Evolutionary conservation across 2,797 vertebrate species (phyloP), one percentile per base, ranked within the genome.

Genomic region (Aulostomus chinensis): DNA sequence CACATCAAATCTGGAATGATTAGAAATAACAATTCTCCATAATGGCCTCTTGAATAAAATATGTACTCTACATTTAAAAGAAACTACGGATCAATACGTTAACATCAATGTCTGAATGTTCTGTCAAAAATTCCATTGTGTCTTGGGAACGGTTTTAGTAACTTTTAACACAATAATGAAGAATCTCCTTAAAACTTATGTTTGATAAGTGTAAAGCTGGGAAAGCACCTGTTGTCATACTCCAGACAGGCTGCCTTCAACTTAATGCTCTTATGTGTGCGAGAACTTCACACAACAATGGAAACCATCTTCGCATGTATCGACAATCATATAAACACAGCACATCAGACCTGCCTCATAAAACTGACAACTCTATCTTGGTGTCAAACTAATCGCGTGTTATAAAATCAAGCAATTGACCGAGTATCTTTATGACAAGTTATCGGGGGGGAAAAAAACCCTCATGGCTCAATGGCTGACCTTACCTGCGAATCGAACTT

Each of bases 191-290:
- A 0, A 16, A 32, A 12, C n/a, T 20, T n/a, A 63, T 17, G n/a
- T 2, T 29, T 3, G 9, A 29, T 29, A 9, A 29, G 25, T 20
- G 16, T 21, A 48, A 46, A 15, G 14, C 42, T 46, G 24, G 4
- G 18, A 50, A 37, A 68, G 73, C 84, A 87, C 82, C 84, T 88
- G 84, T 80, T 83, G 78, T 79, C 70, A 58, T 43, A 53, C 50
- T 59, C 13, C 38, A 68, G 47, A 68, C 68, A 31, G 26, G 18
- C 34, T 31, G 58, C 58, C 22, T 51, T 67, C 41, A 66, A 69
- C 34, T 26, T 78, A 81, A 89, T 68, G 80, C 73, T 77, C 72
- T 83, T 80, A 78, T 43, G 53, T 46, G 59, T 9, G 7, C 76
- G 31, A 80, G 57, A 74, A 66, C 71, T 63, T 73, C 68, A 78